A percentile compares a stretch with the other conserved stretches of the same genome.
Evolutionary conservation across 1,140 invertebrate genomes (phyloP).

Genomic region (Monochamus saltuarius): DNA sequence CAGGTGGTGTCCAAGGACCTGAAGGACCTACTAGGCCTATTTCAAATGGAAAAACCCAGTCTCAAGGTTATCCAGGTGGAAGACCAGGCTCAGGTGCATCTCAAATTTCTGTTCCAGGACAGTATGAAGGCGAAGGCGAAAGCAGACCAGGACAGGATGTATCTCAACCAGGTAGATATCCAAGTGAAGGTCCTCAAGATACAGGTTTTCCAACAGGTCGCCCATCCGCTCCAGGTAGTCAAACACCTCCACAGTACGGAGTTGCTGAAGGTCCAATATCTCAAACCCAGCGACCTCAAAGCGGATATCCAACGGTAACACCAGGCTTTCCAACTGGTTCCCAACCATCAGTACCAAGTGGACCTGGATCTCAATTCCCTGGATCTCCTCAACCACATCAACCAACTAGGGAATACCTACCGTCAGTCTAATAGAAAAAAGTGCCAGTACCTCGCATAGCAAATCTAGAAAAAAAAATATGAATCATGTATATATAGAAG

Average conservation of each 20-base stretch:
- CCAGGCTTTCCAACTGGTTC: slow-evolving; percentile 8
- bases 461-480: too few relatives aligned
- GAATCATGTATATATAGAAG: background rate
- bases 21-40: too few relatives aligned
- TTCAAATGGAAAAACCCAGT: background rate
- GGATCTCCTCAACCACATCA: slow-evolving; percentile 42
- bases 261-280: background rate
- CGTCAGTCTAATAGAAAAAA: slow-evolving; percentile 43
- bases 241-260: slow-evolving; percentile 1
- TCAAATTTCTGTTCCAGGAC: slow-evolving; percentile 30
- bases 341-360: slow-evolving; percentile 46
- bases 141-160: slow-evolving; percentile 34
- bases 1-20: background rate
- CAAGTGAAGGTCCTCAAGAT: slow-evolving; percentile 33
- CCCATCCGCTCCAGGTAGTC: slow-evolving; percentile 12
- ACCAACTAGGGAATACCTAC: slow-evolving; percentile 61
- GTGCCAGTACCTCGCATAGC: too few relatives aligned
- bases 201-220: slow-evolving; percentile 46
- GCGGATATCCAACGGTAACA: slow-evolving; percentile 29
- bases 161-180: slow-evolving; percentile 29
- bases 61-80: background rate
- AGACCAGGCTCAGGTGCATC: background rate
- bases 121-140: too few relatives aligned
- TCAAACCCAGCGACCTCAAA: slow-evolving; percentile 10
- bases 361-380: slow-evolving; percentile 53